Evolutionary conservation across 2,797 vertebrate species (phyloP), one percentile per base, ranked within the genome.

Genomic region (Rhabdomys pumilio): DNA sequence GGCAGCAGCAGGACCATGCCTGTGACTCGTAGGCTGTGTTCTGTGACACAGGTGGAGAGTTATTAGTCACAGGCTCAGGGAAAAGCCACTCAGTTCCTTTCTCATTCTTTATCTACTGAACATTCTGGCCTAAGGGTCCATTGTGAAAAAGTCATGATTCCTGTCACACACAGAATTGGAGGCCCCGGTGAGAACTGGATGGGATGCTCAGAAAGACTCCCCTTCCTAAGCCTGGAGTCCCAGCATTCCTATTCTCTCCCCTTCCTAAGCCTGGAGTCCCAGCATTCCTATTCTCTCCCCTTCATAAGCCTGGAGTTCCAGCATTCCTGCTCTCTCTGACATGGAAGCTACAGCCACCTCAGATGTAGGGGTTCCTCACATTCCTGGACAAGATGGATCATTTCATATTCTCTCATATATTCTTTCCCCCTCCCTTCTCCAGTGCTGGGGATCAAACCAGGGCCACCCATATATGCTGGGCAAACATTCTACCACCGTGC

Each of bases 311-410:
- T 24, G 44, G 34, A 10, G 17, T 34, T 29, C 38, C 12, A 1
- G 34, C 0, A 0, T n/a, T 63, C 34, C 10, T 12, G 0, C 57
- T 77, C 47, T 31, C n/a, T 7, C 29, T 2, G 9, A 50, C 55
- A 53, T 14, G 2, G 24, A 67, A n/a, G 38, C 61, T 38, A 1
- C 22, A 3, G 38, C 47, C 79, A 90, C 41, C 7, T 17, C 44
- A 65, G 11, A 29, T 10, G 1, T 19, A 29, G 47, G 10, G 0
- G 20, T 3, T n/a, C 31, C 34, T 22, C 41, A 41, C n/a, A 22
- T 34, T 65, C 50, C 93, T 72, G 79, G 31, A 80, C 50, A 44
- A 67, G 69, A 14, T 19, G 38, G 67, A 75, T 38, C 59, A 20
- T 53, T 5, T 0, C 85, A 87, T 53, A 47, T 14, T 53, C 44